Conservation (phyloP, 2,888 invertebrate genomes). For the Ischnura elegans region DNA sequence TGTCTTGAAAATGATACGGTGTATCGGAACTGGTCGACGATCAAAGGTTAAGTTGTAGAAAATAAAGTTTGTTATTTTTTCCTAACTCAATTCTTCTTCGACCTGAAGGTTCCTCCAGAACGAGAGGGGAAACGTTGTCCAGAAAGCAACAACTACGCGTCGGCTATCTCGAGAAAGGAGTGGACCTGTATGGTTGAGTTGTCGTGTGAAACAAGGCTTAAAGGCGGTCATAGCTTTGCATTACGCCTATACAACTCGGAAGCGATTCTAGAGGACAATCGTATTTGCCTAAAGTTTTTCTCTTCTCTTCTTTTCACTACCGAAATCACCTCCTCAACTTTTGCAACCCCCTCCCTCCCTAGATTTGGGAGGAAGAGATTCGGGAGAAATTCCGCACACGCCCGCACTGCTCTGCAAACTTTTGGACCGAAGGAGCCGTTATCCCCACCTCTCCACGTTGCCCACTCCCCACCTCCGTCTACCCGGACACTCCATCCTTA, state of each 20-base stretch:
- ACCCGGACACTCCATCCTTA: background rate
- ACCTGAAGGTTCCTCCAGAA: no score
- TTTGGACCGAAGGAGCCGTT: slow-evolving; percentile 11
- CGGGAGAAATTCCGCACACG: background rate
- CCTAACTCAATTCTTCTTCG: no score
- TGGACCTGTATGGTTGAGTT: no score
- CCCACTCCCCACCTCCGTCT: background rate
- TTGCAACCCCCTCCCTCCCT: background rate
- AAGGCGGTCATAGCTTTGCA: background rate
- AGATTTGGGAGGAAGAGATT: background rate
- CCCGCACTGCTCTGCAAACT: background rate
- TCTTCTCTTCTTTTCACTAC: no score
- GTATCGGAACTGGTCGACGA: no score
- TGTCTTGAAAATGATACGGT: no score
- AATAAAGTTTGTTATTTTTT: no score
- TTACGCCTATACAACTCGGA: background rate
- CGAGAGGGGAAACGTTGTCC: no score
- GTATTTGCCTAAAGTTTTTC: background rate
- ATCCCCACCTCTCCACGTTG: background rate
- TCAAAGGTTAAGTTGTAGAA: no score
- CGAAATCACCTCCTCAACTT: background rate
- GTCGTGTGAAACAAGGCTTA: no score
- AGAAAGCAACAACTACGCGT: no score
- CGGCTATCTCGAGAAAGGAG: no score
- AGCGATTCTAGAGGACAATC: slow-evolving; percentile 1